Evolutionary conservation across 2,888 invertebrate species (phyloP).

Genomic region (Sicus ferrugineus): DNA sequence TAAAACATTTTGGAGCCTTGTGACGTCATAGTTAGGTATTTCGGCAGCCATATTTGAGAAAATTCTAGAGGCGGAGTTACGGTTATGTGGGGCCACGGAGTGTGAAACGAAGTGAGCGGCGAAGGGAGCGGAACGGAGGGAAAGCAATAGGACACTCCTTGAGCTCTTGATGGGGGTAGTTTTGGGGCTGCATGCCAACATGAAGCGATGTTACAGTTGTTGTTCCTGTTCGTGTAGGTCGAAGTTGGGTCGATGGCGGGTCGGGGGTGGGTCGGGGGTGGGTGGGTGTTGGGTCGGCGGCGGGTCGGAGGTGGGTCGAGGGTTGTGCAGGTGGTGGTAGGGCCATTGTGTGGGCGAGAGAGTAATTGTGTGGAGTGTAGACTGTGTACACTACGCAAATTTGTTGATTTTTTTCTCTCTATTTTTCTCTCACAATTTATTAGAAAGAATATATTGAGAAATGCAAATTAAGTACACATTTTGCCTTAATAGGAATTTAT

Average conservation of each 20-base stretch:
- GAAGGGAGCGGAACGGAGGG: not conserved
- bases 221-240: not conserved
- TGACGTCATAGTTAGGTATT: conserved; percentile 8
- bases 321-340: not conserved
- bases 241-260: not conserved
- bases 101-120: too few species aligned
- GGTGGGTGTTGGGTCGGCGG: not conserved
- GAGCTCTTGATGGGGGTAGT: not conserved
- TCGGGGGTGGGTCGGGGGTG: not conserved
- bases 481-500: too few species aligned
- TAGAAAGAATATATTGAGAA: too few species aligned
- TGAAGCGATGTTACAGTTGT: not conserved
- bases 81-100: too few species aligned
- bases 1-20: not conserved
- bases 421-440: too few species aligned
- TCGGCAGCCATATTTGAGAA: conserved; percentile 9
- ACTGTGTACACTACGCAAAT: too few species aligned
- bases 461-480: too few species aligned
- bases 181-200: not conserved
- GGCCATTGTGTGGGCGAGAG: too few species aligned
- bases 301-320: not conserved
- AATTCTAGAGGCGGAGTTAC: conserved; percentile 12
- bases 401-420: too few species aligned
- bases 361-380: too few species aligned
- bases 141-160: conserved; percentile 9